Evolutionary conservation across 2,113 vertebrate species (phyloP), one percentile per base, ranked within the genome.

Genomic region (Meriones unguiculatus): DNA sequence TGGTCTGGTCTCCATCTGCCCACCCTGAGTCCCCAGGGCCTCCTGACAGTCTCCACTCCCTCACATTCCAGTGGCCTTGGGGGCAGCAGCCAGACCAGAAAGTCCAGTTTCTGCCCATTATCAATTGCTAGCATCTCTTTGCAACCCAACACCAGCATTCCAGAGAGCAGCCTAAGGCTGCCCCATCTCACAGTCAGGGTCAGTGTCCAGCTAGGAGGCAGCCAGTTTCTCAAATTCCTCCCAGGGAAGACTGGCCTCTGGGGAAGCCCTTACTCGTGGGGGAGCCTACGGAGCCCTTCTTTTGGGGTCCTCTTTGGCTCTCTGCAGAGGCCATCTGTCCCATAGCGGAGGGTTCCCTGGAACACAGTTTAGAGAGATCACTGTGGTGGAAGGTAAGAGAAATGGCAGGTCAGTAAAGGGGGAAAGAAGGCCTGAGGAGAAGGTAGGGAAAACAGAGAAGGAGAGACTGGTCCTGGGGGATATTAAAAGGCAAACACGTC

Each of bases 101-200:
- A 98, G 98, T 98, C 98, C 97, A 97, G 98, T 98, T 98, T 96
- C 93, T 97, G 95, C 77, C 95, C 97, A 96, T 97, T 98, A 98
- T 98, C 98, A 97, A 84, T 90, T 32, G 92, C 77, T 92, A 28
- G 41, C 88, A 98, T 98, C 97, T 96, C 91, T 67, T 78, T 97
- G 98, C 98, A 98, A 98, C 94, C 96, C 91, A 97, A 97, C 97
- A 98, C 98, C 98, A 50, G 95, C 98, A 98, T 98, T 98, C 98
- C 98, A 94, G 96, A 97, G 65, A 93, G 88, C 78, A 81, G 95
- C 90, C 87, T 38, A 2, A 76, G 93, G 95, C 97, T 80, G 94
- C 96, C 96, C 94, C 91, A 89, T 94, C 93, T 84, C 76, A 67
- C 91, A 95, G 96, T 95, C 96, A 97, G 95, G 94, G 97, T 97